Conservation (phyloP, 2,888 invertebrate species). For the Margaritifera margaritifera region DNA sequence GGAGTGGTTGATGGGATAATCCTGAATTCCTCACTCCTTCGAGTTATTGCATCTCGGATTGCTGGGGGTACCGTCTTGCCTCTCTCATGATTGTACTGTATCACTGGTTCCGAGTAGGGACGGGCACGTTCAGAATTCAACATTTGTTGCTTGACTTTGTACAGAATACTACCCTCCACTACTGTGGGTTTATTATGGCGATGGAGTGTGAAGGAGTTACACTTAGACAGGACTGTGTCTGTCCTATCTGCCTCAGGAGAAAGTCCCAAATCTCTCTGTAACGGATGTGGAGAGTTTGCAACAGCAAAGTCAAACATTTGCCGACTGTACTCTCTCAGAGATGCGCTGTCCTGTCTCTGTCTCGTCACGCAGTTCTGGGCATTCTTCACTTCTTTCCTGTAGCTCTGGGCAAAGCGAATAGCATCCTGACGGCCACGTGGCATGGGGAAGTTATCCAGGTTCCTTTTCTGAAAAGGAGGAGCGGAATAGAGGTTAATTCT, state of each 20-base stretch:
- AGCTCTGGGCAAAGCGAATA: slow-evolving; percentile 33
- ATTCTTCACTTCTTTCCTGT: slow-evolving; percentile 24
- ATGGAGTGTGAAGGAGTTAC: no score
- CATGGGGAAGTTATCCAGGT: slow-evolving; percentile 55
- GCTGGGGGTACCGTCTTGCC: slow-evolving; percentile 26
- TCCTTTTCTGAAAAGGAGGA: slow-evolving; percentile 48
- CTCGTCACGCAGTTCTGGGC: slow-evolving; percentile 24
- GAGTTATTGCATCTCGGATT: slow-evolving; percentile 39
- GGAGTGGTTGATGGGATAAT: slow-evolving; percentile 23
- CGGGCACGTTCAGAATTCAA: slow-evolving; percentile 47
- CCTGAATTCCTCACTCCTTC: slow-evolving; percentile 47
- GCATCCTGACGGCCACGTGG: slow-evolving; percentile 39
- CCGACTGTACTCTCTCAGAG: slow-evolving; percentile 44
- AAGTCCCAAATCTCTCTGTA: background rate
- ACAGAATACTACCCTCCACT: slow-evolving; percentile 44
- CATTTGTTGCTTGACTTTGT: slow-evolving; percentile 42
- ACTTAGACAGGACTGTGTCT: no score
- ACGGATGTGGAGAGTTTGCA: background rate
- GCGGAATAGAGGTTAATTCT: slow-evolving; percentile 24
- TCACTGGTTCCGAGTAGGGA: slow-evolving; percentile 42
- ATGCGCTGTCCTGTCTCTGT: slow-evolving; percentile 42
- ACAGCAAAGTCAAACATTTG: slow-evolving; percentile 52
- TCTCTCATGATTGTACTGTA: slow-evolving; percentile 39
- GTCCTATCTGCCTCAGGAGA: no score
- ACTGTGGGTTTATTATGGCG: slow-evolving; percentile 40